Evolutionary conservation across 2,113 vertebrate species (phyloP), one percentile per base, ranked within the genome.

Genomic region (Lophura nycthemera): DNA sequence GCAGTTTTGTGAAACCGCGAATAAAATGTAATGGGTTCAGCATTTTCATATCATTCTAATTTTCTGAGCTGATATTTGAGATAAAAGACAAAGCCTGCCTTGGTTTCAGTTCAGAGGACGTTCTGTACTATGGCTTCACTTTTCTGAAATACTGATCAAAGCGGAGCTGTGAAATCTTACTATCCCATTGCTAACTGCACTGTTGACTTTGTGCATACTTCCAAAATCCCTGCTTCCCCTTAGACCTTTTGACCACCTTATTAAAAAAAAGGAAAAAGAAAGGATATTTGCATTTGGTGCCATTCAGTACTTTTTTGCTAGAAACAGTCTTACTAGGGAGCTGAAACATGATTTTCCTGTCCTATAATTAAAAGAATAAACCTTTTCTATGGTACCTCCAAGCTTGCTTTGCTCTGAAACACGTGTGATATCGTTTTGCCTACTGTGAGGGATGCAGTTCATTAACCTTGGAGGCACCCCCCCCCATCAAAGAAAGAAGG

Each of bases 171-270:
- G 98, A 98, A 98, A 98, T 96, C 97, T 97, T 97, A 97, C 98
- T 98, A 97, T 97, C 97, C 98, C 97, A 88, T 97, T 93, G 98
- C 97, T 98, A 74, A 90, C 47, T 80, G 94, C 83, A 47, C 83
- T 98, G 98, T 98, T 98, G 98, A 98, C 96, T 98, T 97, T 97
- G 96, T 95, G 95, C 97, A 98, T 98, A 97, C 94, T 98, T 98
- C 97, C 97, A 93, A 97, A 98, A 97, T 97, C 97, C 97, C 97
- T 92, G 81, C 96, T 97, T 97, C 96, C 97, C 97, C 91, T 89
- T 89, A 86, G 97, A 97, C 97, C 96, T 96, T 97, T 97, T 89
- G 97, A 96, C 97, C 97, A 97, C 95, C 96, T 94, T 94, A 38
- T 80, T 90, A 78, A 85, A 82, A 74, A 78, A 93, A 73, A 70